A percentile compares a stretch with the other conserved stretches of the same genome.
Conservation (phyloP, 92 coral and sea anemone species). For the Heteractis magnifica region DNA sequence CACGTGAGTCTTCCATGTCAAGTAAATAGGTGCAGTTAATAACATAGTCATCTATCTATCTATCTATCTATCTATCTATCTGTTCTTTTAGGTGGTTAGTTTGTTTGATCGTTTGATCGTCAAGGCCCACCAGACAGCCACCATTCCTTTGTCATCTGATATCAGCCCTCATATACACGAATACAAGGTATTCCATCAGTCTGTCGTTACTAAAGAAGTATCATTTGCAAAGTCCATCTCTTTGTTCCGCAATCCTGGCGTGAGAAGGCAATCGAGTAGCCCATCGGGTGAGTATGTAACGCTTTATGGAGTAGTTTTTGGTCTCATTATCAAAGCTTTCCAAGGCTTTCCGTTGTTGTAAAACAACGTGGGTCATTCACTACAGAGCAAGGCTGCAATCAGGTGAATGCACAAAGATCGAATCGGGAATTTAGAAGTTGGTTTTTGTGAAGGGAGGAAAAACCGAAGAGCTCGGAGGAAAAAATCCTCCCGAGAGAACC, state of each 20-base stretch:
- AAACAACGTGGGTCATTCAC: too few relatives aligned
- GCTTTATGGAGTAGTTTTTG: not conserved
- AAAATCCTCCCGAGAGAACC: not conserved
- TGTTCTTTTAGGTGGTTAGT: conserved; percentile 47
- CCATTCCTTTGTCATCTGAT: conserved; percentile 85
- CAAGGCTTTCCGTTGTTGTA: too few relatives aligned
- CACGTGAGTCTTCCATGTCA: too few relatives aligned
- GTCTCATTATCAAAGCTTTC: too few relatives aligned
- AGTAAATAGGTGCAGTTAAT: too few relatives aligned
- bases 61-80: too few relatives aligned
- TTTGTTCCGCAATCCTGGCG: conserved; percentile 50
- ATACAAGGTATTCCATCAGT: conserved; percentile 52
- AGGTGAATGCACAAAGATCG: too few relatives aligned
- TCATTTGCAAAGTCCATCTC: conserved; percentile 42
- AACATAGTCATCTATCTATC: too few relatives aligned
- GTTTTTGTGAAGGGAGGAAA: too few relatives aligned
- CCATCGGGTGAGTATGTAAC: conserved; percentile 16
- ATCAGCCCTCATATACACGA: conserved; percentile 50
- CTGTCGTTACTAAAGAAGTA: conserved; percentile 37
- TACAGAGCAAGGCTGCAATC: not conserved
- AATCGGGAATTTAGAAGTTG: too few relatives aligned
- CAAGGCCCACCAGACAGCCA: conserved; percentile 79
- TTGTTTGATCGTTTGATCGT: conserved; percentile 82
- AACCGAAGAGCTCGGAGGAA: too few relatives aligned
- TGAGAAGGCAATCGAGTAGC: conserved; percentile 1